Percentiles rank a stretch among this genome's conserved stretches.
phyloP scores from a whole-genome alignment of 2,888 invertebrate species.

The Drosophila algonquin region DNA sequence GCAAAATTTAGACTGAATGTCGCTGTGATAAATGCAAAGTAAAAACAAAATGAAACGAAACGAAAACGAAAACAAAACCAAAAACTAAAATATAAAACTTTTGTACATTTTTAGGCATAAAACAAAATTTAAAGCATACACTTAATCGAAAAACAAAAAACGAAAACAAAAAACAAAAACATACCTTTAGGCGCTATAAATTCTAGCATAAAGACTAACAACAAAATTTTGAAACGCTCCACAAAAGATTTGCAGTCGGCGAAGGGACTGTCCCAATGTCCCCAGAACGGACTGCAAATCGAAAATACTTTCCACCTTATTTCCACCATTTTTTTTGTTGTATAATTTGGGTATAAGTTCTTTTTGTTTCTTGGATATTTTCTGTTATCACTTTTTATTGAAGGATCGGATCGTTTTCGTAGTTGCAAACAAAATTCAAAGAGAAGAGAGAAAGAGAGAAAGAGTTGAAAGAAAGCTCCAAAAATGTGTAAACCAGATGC shows the following conservation, averaged over 20 bases:
- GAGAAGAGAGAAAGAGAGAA: slow-evolving; percentile 41
- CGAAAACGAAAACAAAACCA: slow-evolving; percentile 25
- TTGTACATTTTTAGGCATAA: slow-evolving; percentile 81
- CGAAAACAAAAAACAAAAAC: slow-evolving; percentile 35
- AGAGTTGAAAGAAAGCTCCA: slow-evolving; percentile 46
- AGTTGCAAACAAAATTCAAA: slow-evolving; percentile 57
- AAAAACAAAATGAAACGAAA: slow-evolving; percentile 51
- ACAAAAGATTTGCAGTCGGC: slow-evolving; percentile 17
- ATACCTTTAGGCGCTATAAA: slow-evolving; percentile 80
- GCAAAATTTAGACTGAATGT: slow-evolving; percentile 83
- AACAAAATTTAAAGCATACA: slow-evolving; percentile 66
- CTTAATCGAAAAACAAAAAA: slow-evolving; percentile 53
- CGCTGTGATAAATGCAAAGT: slow-evolving; percentile 82
- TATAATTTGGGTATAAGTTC: slow-evolving; percentile 23
- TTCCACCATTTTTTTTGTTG: slow-evolving; percentile 30
- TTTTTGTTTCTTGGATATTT: neutral
- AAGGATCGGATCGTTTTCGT: slow-evolving; percentile 27
- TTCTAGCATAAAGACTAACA: slow-evolving; percentile 48
- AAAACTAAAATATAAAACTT: slow-evolving; percentile 74
- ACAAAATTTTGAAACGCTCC: slow-evolving; percentile 45
- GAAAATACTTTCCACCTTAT: neutral
- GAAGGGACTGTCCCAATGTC: no score
- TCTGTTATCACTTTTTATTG: neutral
- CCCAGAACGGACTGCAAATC: no score
- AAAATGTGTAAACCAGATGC: slow-evolving; percentile 65